Conservation (phyloP, 2,113 vertebrate species). For the Microcebus griseorufus region DNA sequence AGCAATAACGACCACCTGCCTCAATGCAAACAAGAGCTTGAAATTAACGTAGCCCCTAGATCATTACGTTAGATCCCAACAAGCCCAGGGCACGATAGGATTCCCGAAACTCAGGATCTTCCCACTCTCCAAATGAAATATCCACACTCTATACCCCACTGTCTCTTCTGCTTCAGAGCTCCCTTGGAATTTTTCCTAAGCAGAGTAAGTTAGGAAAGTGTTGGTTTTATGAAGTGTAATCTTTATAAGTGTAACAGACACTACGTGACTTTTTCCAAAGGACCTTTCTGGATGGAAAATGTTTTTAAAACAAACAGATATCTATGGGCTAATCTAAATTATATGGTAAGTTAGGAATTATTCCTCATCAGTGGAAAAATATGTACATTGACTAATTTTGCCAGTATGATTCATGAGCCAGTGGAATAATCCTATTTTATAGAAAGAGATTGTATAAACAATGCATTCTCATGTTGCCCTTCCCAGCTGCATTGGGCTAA, state of each 20-base stretch:
- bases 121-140: too few relatives aligned
- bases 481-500: background rate
- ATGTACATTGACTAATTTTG: background rate
- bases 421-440: background rate
- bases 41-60: too few relatives aligned
- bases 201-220: background rate
- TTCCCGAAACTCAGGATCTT: too few relatives aligned
- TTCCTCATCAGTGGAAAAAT: background rate
- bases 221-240: background rate
- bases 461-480: conserved; percentile 32
- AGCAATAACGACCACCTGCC: too few relatives aligned
- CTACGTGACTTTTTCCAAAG: background rate
- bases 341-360: background rate
- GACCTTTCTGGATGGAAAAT: background rate
- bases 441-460: conserved; percentile 3
- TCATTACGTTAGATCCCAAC: too few relatives aligned
- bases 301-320: background rate
- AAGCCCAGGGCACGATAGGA: too few relatives aligned
- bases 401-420: background rate
- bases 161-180: too few relatives aligned
- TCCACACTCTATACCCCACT: too few relatives aligned
- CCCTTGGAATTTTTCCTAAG: background rate
- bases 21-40: too few relatives aligned
- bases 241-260: background rate
- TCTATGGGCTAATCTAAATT: background rate